phyloP scores from a whole-genome alignment of 2,113 vertebrate genomes.

The Peucedramus taeniatus region DNA sequence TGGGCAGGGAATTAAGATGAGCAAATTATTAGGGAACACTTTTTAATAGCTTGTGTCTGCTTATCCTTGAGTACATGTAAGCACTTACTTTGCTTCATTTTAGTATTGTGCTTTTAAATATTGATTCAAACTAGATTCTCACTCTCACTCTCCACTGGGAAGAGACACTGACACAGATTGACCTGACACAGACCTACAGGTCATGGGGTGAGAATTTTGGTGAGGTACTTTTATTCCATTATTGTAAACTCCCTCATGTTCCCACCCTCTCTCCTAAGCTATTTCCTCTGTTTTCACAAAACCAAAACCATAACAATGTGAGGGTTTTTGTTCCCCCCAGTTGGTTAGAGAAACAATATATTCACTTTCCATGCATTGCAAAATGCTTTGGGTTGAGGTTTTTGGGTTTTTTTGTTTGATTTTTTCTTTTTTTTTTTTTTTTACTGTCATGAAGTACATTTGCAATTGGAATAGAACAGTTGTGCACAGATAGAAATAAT shows the following conservation, averaged over 20 bases:
- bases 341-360: not conserved
- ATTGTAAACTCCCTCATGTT: not conserved
- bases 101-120: not conserved
- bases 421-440: not conserved
- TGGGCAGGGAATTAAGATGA: not conserved
- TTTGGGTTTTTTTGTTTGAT: no score
- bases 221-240: not conserved
- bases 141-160: not conserved
- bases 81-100: not conserved
- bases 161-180: not conserved
- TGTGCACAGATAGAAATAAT: not conserved
- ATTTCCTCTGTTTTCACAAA: not conserved
- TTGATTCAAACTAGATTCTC: not conserved
- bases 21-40: not conserved
- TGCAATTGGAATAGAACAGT: not conserved
- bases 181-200: not conserved
- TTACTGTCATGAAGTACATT: not conserved
- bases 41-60: not conserved
- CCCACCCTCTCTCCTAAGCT: not conserved
- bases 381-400: not conserved
- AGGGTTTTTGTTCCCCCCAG: not conserved
- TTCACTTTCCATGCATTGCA: not conserved
- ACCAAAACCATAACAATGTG: not conserved
- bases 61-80: not conserved
- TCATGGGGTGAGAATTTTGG: not conserved